Evolutionary conservation across 2,113 vertebrate species (phyloP).

Genomic region (Spizaetus ornatus): DNA sequence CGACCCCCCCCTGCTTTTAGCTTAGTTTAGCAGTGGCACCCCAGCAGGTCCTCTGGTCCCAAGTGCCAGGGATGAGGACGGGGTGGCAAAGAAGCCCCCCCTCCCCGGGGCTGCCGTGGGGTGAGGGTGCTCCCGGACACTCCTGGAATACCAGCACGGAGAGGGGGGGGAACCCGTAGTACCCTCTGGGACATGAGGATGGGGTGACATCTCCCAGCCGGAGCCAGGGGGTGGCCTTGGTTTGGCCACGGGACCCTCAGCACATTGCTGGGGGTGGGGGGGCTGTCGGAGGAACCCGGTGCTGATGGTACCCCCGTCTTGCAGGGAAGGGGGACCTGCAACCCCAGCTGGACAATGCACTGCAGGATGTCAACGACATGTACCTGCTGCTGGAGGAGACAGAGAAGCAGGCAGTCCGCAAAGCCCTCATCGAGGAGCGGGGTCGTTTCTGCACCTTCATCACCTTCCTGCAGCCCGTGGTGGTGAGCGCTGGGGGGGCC

Average conservation of each 20-base stretch:
- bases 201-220: background rate
- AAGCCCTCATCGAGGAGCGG: slow-evolving; percentile 92
- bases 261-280: background rate
- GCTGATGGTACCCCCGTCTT: background rate
- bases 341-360: slow-evolving; percentile 94
- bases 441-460: slow-evolving; percentile 95
- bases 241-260: background rate
- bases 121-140: background rate
- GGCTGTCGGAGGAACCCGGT: fast-evolving
- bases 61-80: background rate
- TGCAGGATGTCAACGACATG: slow-evolving; percentile 96
- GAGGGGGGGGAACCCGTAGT: background rate
- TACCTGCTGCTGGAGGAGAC: slow-evolving; percentile 97
- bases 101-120: background rate
- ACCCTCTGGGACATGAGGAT: background rate
- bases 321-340: slow-evolving; percentile 93
- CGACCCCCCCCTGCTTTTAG: background rate
- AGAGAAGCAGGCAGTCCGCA: slow-evolving; percentile 95
- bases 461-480: slow-evolving; percentile 89
- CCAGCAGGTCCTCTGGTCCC: background rate
- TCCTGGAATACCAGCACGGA: background rate
- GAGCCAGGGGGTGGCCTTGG: background rate
- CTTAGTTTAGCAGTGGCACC: background rate
- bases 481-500: slow-evolving; percentile 76
- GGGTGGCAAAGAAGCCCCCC: background rate